These are phyloP conservation scores for Avahi laniger DNA, from an alignment of 2,797 vertebrate species.

Conservation along the genomic window DNA sequence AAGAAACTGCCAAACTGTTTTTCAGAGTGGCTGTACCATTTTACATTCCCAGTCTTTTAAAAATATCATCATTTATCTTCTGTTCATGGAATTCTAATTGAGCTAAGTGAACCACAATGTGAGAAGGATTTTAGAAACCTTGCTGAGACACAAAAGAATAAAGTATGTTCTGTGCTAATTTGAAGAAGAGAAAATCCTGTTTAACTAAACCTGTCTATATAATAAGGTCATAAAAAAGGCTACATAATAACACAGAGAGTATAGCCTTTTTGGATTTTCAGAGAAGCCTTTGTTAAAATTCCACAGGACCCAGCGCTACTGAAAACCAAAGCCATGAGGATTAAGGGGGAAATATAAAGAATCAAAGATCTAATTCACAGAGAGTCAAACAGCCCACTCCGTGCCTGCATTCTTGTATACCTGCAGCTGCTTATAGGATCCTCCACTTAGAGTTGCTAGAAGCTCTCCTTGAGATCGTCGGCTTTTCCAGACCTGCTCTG, in stretches of 20 bases:
- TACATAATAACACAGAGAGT: conserved; percentile 28
- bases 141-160: conserved; percentile 57
- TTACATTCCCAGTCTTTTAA: background rate
- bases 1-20: background rate
- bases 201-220: conserved; percentile 54
- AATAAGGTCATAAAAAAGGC: conserved; percentile 63
- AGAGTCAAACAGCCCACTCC: background rate
- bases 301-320: background rate
- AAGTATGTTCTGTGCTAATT: conserved; percentile 58
- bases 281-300: conserved; percentile 66
- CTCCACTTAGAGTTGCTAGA: background rate
- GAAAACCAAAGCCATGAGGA: conserved; percentile 47
- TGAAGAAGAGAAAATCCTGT: conserved; percentile 69
- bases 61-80: conserved; percentile 69
- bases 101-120: conserved; percentile 68
- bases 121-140: conserved; percentile 64
- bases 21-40: background rate
- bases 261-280: conserved; percentile 56
- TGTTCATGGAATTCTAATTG: conserved; percentile 75
- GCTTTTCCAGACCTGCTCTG: background rate
- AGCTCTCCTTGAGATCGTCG: background rate
- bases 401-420: conserved; percentile 13
- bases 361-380: conserved; percentile 46
- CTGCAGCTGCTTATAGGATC: background rate
- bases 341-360: conserved; percentile 55